A percentile compares a stretch with the other conserved stretches of the same genome.
phyloP scores from a whole-genome alignment of 2,113 vertebrate genomes.

The Micromys minutus region DNA sequence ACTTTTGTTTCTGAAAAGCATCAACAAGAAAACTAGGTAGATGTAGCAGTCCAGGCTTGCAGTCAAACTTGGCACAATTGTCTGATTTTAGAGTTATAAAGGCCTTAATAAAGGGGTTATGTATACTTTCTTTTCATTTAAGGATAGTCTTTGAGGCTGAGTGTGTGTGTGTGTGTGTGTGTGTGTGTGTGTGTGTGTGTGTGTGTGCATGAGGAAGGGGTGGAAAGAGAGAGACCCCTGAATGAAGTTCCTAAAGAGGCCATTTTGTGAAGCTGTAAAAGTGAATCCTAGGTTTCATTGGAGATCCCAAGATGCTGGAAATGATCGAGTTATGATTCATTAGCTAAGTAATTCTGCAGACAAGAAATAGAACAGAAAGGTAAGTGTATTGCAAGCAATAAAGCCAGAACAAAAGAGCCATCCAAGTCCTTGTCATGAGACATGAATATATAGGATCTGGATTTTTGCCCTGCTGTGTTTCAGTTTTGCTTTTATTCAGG shows the following conservation, averaged over 20 bases:
- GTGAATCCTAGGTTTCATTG: neutral
- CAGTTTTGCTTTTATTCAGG: neutral
- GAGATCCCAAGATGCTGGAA: neutral
- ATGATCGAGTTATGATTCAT: neutral
- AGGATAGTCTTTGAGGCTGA: neutral
- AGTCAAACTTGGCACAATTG: neutral
- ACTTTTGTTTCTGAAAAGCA: neutral
- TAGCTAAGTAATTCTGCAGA: neutral
- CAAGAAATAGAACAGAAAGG: neutral
- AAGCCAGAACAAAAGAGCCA: neutral
- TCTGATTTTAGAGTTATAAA: neutral
- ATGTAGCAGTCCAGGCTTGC: neutral
- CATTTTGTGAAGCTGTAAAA: neutral
- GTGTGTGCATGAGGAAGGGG: too few species aligned
- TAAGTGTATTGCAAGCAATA: neutral
- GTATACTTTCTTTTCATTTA: neutral
- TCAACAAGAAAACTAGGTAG: neutral
- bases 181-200: neutral
- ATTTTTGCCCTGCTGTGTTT: neutral
- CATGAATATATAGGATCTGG: neutral
- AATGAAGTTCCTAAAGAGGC: too few species aligned
- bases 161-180: neutral
- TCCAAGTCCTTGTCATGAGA: neutral
- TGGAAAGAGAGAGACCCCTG: too few species aligned
- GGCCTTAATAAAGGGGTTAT: neutral